phyloP scores from a whole-genome alignment of 2,797 vertebrate species.

The Novumbra hubbsi region DNA sequence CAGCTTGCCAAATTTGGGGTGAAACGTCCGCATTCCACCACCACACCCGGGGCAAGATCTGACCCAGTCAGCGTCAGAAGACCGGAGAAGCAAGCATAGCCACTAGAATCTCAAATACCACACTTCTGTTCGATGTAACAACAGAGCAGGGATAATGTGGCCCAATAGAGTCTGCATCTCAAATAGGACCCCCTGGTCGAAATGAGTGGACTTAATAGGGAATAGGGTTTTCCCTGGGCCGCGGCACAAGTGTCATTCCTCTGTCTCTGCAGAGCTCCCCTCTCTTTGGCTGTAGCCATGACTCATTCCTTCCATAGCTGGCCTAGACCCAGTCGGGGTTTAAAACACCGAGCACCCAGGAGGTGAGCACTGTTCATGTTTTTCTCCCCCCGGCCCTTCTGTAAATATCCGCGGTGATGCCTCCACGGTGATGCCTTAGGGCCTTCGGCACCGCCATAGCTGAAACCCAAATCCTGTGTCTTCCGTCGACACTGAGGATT shows the following conservation, averaged over 20 bases:
- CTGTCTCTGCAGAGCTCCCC: conserved; percentile 10
- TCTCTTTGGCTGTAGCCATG: conserved; percentile 30
- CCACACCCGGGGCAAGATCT: conserved; percentile 54
- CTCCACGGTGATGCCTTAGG: not conserved
- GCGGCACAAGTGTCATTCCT: conserved; percentile 12
- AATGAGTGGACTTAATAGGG: too few relatives aligned
- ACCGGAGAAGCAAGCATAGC: not conserved
- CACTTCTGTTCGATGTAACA: too few relatives aligned
- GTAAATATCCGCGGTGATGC: not conserved
- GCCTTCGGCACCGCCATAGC: not conserved
- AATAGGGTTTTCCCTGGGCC: not conserved
- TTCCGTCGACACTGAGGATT: not conserved
- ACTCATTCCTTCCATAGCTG: conserved; percentile 61
- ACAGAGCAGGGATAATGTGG: too few relatives aligned
- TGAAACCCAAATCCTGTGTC: too few relatives aligned
- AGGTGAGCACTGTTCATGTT: conserved; percentile 3
- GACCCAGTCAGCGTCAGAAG: conserved; percentile 57
- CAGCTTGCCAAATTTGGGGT: conserved; percentile 65
- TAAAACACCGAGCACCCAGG: conserved; percentile 38
- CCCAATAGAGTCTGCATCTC: too few relatives aligned
- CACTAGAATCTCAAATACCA: not conserved
- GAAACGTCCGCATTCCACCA: conserved; percentile 42
- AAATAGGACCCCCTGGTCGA: too few relatives aligned
- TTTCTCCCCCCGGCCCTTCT: not conserved
- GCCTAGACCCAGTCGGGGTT: conserved; percentile 28